Percentiles rank a stretch among this genome's conserved stretches.
phyloP scores from a whole-genome alignment of 2,113 vertebrate species.

The Mus pahari region DNA sequence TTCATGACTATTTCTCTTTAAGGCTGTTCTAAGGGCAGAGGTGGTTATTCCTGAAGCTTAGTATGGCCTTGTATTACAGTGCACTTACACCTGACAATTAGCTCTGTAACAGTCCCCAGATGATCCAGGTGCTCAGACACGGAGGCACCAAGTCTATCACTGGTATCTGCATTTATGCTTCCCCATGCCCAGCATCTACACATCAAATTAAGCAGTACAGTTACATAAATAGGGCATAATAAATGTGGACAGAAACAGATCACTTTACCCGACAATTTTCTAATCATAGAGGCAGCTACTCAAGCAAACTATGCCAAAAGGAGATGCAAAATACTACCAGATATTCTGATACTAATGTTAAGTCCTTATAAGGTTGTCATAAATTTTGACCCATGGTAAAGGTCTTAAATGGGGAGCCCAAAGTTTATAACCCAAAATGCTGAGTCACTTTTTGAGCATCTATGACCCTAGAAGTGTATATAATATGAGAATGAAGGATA shows the following conservation, averaged over 20 bases:
- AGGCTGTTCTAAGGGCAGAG: neutral
- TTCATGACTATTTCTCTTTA: conserved; percentile 27
- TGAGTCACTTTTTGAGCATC: neutral
- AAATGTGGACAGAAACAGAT: conserved; percentile 63
- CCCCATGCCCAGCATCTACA: conserved; percentile 32
- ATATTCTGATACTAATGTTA: neutral
- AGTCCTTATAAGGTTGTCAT: neutral
- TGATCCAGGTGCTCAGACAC: conserved; percentile 70
- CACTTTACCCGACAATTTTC: conserved; percentile 42
- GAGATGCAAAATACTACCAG: neutral
- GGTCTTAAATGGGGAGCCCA: neutral
- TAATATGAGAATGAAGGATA: neutral
- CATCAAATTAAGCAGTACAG: conserved; percentile 67
- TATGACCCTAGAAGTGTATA: neutral
- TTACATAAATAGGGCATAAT: conserved; percentile 67
- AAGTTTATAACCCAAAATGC: neutral
- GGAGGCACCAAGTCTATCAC: conserved; percentile 59
- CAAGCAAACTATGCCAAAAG: conserved; percentile 47
- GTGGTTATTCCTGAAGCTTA: conserved; percentile 37
- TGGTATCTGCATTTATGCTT: conserved; percentile 38
- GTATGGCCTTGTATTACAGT: conserved; percentile 33
- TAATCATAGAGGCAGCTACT: conserved; percentile 49
- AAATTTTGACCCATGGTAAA: neutral
- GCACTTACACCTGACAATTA: conserved; percentile 70
- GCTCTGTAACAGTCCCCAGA: conserved; percentile 69